These are phyloP conservation scores for Sesia apiformis DNA, from an alignment of 2,888 invertebrate genomes.

Conservation along the genomic window DNA sequence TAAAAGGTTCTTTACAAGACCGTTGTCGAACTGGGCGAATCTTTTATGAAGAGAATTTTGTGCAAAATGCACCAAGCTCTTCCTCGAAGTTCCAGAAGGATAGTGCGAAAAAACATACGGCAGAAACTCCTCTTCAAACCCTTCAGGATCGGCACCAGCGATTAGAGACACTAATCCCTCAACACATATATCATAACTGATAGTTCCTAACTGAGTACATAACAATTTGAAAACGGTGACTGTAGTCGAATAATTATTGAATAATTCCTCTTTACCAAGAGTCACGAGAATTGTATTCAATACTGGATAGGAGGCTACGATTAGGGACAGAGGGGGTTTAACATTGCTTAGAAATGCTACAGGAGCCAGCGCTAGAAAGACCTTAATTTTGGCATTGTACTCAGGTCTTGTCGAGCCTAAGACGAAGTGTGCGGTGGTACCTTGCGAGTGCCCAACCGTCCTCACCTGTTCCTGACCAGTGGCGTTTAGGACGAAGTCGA, in stretches of 20 bases:
- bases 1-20: constrained; percentile 15
- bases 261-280: constrained; percentile 23
- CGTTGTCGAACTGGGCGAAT: constrained; percentile 35
- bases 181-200: constrained; percentile 9
- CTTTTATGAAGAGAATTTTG: constrained; percentile 20
- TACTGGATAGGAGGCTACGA: constrained; percentile 27
- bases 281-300: constrained; percentile 45
- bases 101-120: constrained; percentile 20
- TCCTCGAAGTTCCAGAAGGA: constrained; percentile 31
- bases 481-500: constrained; percentile 33
- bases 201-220: constrained; percentile 10
- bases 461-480: constrained; percentile 73
- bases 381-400: constrained; percentile 73
- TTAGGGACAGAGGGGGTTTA: constrained; percentile 17
- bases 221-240: constrained; percentile 5
- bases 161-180: constrained; percentile 3
- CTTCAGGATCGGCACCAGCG: constrained; percentile 14
- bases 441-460: constrained; percentile 83
- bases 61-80: constrained; percentile 26
- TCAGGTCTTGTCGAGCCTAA: constrained; percentile 69
- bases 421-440: constrained; percentile 75
- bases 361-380: constrained; percentile 71
- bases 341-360: constrained; percentile 58
- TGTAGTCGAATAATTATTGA: constrained; percentile 10
- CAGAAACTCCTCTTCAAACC: constrained; percentile 25